These are phyloP conservation scores for Papilio protenor DNA, from an alignment of 2,888 invertebrate genomes.

Conservation along the genomic window DNA sequence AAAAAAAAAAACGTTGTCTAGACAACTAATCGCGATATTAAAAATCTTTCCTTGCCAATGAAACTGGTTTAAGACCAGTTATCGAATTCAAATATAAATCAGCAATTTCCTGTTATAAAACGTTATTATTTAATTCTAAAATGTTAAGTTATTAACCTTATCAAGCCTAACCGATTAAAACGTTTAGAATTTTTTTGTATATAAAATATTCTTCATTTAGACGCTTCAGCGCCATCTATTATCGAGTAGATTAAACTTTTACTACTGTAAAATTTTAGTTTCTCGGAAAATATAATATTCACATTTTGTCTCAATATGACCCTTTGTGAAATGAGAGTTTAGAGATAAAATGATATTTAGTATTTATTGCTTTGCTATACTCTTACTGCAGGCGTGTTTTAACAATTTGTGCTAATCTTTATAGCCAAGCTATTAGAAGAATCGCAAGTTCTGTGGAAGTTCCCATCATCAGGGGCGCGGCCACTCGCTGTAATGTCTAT, in stretches of 20 bases:
- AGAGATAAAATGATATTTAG: not conserved
- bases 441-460: not conserved
- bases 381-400: not conserved
- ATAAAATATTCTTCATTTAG: not conserved
- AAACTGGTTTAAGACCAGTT: conserved; percentile 14
- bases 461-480: not conserved
- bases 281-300: too few species aligned
- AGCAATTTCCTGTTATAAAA: conserved; percentile 1
- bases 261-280: too few species aligned
- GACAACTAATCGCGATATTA: not conserved
- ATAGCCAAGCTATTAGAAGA: conserved; percentile 6
- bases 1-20: not conserved
- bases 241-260: not conserved
- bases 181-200: too few species aligned
- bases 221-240: not conserved
- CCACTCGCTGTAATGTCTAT: conserved; percentile 15
- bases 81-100: not conserved
- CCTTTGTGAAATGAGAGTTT: not conserved
- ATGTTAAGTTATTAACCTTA: not conserved
- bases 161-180: not conserved
- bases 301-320: too few species aligned
- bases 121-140: not conserved
- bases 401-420: not conserved
- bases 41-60: not conserved
- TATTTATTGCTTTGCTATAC: not conserved